Base-by-base conservation (phyloP, 2,797 vertebrate genomes). In the Sebastolobus altivelis region DNA sequence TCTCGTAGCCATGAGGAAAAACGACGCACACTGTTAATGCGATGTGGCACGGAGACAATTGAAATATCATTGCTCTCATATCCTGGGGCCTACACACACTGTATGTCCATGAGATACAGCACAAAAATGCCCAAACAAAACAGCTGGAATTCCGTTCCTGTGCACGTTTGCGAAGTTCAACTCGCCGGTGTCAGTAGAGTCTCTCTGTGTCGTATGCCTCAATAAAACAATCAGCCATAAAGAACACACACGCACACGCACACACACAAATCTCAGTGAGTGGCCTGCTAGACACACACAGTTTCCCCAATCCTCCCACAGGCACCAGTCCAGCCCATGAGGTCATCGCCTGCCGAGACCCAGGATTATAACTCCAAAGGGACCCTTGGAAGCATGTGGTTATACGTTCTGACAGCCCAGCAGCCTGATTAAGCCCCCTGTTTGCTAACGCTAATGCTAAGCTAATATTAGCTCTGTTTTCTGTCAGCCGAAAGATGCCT, bases 341-440 rank as follows among this genome's bases (percentile, higher is more conserved):
- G 96, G 97, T 97, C 96, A 97, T 95, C 95, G 96, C 95, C 96
- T 95, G 93, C 95, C 90, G 95, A 94, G 95, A 91, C 93, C 95
- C 94, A 92, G 96, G 96, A 97, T 97, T 97, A 97, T 91, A 93
- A 96, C 94, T 96, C 95, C 96, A 96, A 97, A 97, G 96, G 95
- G 95, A 96, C 92, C 94, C 95, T 96, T 95, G 96, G 95, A 96
- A 97, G 96, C 96, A 95, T 97, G 96, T 88, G 93, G 93, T 97
- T 96, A 97, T 97, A 94, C 82, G 94, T 95, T 95, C 96, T 97
- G 97, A 97, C 97, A 97, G 96, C 95, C 94, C 95, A 95, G 93
- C 95, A 95, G 96, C 95, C 95, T 95, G 96, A 95, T 97, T 96
- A 97, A 97, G 94, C 95, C 95, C 93, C 81, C 91, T 92, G 87